Base-by-base conservation (phyloP, 2,113 vertebrate species). In the Labrus mixtus region DNA sequence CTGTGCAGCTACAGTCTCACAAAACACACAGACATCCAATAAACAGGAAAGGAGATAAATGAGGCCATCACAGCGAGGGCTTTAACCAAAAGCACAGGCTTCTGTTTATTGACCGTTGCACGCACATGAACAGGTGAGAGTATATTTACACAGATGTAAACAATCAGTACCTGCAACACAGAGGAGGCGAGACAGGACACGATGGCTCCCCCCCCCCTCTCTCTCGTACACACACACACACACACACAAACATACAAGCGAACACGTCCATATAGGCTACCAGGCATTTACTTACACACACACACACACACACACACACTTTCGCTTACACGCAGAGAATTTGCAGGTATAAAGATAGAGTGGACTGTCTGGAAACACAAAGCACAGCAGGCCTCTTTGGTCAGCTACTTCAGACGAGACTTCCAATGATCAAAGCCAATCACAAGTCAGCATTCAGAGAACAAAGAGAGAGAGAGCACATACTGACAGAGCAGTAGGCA, bases 101-200 rank as follows among this genome's bases (percentile, higher is more conserved):
- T 88, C 81, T 85, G 83, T 94, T 95, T 94, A 94, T 94, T 94
- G 79, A 91, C 76, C 23, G 33, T 84, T 93, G 85, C 91, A 91
- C 91, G 43, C 90, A 91, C 82, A 92, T 78, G 72, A 89, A 91
- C 90, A 93, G 84, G 91, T 90, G 90, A 90, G 76, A 79, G 71
- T 67, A 89, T 93, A 93, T 92, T 87, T 92, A 93, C 84, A 93
- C 82, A 80, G 76, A 93, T 91, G 90, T 90, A 93, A 93, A 94
- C 92, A 92, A 88, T 92, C 91, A 87, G 90, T 87, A 93, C 87
- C 91, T 89, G 89, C 89, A 92, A 87, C 86, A 89, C 79, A 55
- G 76, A 86, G 68, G 13, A 81, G 69, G 43, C 69, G 70, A 84
- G 78, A 84, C 78, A 80, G 57, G 83, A 64, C 51, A 66, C 63